phyloP scores from a whole-genome alignment of 2,797 vertebrate species.

The Gastrophryne carolinensis region DNA sequence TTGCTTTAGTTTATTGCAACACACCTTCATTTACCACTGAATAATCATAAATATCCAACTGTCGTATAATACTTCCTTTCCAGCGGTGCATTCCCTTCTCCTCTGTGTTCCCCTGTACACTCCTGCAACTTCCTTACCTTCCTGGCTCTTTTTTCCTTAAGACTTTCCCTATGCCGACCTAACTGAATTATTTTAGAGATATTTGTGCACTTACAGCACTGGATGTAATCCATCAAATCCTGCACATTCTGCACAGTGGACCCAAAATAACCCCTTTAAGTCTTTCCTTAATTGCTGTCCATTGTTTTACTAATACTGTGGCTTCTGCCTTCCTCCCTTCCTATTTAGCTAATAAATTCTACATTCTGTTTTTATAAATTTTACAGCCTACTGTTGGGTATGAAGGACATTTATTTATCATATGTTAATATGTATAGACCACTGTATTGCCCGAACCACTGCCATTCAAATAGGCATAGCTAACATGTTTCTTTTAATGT shows the following conservation, averaged over 20 bases:
- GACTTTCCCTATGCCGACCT: constrained; percentile 62
- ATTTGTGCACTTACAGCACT: constrained; percentile 1
- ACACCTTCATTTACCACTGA: constrained; percentile 20
- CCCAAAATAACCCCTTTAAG: constrained; percentile 51
- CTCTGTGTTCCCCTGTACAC: constrained; percentile 82
- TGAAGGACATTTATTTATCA: constrained; percentile 74
- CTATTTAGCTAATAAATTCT: constrained; percentile 40
- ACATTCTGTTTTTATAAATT: neutral
- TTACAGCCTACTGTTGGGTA: constrained; percentile 60
- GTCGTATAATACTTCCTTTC: constrained; percentile 51
- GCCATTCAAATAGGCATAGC: neutral
- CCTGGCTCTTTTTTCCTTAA: constrained; percentile 63
- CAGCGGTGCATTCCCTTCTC: constrained; percentile 80
- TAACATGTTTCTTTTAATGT: too few species aligned
- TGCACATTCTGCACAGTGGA: constrained; percentile 6
- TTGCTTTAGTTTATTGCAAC: constrained; percentile 28
- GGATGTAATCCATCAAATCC: neutral
- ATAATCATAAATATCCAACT: constrained; percentile 32
- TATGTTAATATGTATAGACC: neutral
- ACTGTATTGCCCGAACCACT: neutral
- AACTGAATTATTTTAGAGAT: constrained; percentile 23
- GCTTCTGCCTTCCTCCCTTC: constrained; percentile 55
- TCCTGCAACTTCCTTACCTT: constrained; percentile 70
- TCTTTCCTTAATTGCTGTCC: constrained; percentile 62
- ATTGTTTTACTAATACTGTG: constrained; percentile 75